phyloP scores from a whole-genome alignment of 1,140 invertebrate genomes.

The Drosophila bipectinata region DNA sequence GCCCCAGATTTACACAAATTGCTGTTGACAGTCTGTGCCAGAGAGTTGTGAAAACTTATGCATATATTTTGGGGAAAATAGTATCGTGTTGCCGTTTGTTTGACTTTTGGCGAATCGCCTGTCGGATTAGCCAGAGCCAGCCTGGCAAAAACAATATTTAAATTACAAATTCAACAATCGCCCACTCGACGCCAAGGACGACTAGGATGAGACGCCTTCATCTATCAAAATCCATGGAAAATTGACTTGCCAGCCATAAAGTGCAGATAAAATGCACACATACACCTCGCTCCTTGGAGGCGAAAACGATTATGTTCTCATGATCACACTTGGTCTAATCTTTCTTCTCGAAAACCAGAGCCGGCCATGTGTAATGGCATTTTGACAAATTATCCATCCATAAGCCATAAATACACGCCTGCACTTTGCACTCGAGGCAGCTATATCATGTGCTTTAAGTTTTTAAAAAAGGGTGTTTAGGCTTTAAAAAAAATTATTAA shows the following conservation, averaged over 20 bases:
- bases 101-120: constrained; percentile 18
- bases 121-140: constrained; percentile 4
- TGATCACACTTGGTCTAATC: constrained; percentile 1
- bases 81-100: constrained; percentile 18
- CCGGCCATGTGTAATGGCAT: constrained; percentile 11
- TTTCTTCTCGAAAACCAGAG: background rate
- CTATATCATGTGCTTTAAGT: constrained; percentile 7
- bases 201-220: background rate
- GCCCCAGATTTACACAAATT: constrained; percentile 43
- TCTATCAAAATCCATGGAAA: constrained; percentile 24
- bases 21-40: constrained; percentile 51
- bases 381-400: constrained; percentile 25
- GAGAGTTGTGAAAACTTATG: constrained; percentile 22
- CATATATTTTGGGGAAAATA: constrained; percentile 17
- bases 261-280: constrained; percentile 9
- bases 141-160: constrained; percentile 6
- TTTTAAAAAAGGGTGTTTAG: background rate
- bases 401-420: constrained; percentile 22
- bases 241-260: constrained; percentile 29
- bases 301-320: constrained; percentile 1
- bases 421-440: constrained; percentile 16
- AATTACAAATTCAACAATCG: constrained; percentile 11
- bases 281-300: background rate
- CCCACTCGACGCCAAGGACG: background rate
- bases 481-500: too few species aligned